Base-by-base conservation (phyloP, 2,888 invertebrate species). In the Latheticus oryzae region DNA sequence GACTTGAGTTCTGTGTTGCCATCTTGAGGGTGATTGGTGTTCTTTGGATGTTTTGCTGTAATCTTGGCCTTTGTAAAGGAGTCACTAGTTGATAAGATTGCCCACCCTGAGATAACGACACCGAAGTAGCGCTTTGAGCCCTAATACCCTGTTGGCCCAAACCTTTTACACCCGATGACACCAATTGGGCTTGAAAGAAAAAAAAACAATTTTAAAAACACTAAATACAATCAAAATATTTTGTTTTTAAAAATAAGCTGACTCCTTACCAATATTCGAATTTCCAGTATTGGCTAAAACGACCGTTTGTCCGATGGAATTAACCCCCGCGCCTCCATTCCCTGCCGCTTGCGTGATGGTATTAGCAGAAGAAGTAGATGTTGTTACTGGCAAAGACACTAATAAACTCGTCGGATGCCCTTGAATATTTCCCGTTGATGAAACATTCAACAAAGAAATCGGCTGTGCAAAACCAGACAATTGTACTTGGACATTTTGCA, bases 391-490 rank as follows among this genome's bases (percentile, higher is more conserved):
- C 40, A 79, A 62, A n/a, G 78, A 76, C 42, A 79, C 77, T 19
- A 79, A 66, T 52, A 79, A 64, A 57, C 76, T 74, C 9, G 76
- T 69, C 1, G 77, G 74, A 59, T 75, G 75, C 35, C 79, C 79
- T 75, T 86, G 78, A 77, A 86, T 62, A 73, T 81, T 72, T 75
- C 81, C 65, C 21, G 88, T 85, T 19, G 89, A 86, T 24, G 90
- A 88, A 61, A 88, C 87, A 68, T 87, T 88, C 58, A 91, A 78
- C 26, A 90, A 88, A 40, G 93, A 92, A 67, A 93, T 91, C 2
- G 93, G 92, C 65, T 92, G 91, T n/a, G 91, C 85, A 51, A 93
- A 84, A 26, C 91, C 92, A 5, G 92, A 90, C 70, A 93, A 87
- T 74, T 93, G 93, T 43, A 84, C 85, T 80, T 90, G 89, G 47